phyloP scores from a whole-genome alignment of 2,113 vertebrate genomes.

The Cepphus grylle region DNA sequence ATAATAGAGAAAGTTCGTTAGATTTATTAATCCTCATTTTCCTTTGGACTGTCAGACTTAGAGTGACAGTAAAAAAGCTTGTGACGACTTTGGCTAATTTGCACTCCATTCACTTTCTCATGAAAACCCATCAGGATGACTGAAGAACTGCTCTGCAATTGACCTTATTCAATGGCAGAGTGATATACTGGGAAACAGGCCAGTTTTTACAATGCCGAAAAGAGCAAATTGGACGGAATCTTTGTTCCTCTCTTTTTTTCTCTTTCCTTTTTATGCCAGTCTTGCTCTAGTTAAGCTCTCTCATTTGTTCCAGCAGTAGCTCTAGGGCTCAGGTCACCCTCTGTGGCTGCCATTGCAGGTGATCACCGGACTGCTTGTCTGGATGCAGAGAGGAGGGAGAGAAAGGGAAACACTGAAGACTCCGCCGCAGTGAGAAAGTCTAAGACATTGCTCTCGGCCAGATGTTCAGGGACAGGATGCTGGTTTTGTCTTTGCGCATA shows the following conservation, averaged over 20 bases:
- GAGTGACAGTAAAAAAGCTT: constrained; percentile 80
- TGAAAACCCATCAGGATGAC: constrained; percentile 79
- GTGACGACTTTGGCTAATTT: constrained; percentile 81
- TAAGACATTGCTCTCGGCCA: not conserved
- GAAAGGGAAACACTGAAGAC: not conserved
- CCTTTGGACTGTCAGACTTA: constrained; percentile 74
- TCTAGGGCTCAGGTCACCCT: constrained; percentile 69
- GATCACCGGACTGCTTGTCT: constrained; percentile 47
- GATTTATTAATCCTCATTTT: constrained; percentile 73
- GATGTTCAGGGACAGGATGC: not conserved
- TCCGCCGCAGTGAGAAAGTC: not conserved
- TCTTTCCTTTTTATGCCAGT: constrained; percentile 69
- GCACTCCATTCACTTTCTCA: constrained; percentile 80
- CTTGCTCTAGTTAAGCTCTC: constrained; percentile 73
- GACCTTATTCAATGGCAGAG: constrained; percentile 80
- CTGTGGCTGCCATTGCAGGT: constrained; percentile 70
- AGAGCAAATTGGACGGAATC: constrained; percentile 83
- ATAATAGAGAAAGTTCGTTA: constrained; percentile 68
- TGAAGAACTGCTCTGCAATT: constrained; percentile 76
- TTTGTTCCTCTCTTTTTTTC: constrained; percentile 74
- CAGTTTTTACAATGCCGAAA: constrained; percentile 80
- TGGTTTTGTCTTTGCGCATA: not conserved
- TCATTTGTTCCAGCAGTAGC: constrained; percentile 68
- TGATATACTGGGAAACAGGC: constrained; percentile 81
- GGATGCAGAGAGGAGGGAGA: constrained; percentile 23